Evolutionary conservation across 2,888 invertebrate genomes (phyloP), one percentile per base, ranked within the genome.

Genomic region (Drosophila neoperkinsi): DNA sequence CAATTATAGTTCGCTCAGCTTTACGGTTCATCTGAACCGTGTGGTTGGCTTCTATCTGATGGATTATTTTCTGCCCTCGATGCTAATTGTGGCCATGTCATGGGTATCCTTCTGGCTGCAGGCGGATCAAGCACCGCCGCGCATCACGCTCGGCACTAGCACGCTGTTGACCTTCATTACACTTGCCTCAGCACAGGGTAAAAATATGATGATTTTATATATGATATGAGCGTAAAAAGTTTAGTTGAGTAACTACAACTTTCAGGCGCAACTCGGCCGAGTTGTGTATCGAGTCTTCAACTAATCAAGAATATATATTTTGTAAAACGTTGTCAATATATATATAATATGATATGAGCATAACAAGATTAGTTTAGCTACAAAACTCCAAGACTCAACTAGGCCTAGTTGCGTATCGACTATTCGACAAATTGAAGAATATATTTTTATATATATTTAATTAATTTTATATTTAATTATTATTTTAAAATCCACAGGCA

Each of bases 101-200:
- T 97, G 97, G 97, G 97, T 97, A 16, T 96, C 97, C 0, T 97
- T 97, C 92, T 97, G 97, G 97, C 93, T 97, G 67, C 97, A 97
- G 92, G 96, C 97, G 59, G 97, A 97, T 91, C 97, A 97, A 43
- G 95, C 97, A 18, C 96, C 97, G 2, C 97, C 97, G 16, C 94
- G 97, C 86, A 96, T 97, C 60, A 96, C 96, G 65, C 93, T 97
- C 86, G 97, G 97, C 43, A 97, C 97, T 3, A 96, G 96, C 83
- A 97, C 97, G 1, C 96, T 97, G 95, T 94, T 97, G 80, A 97
- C 97, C 50, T 97, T 97, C 90, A 97, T 97, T 86, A 97, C 97
- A 18, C 94, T 97, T 71, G 97, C 97, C 41, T 96, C 97, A 10
- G 97, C 97, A 41, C 96, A 97, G 84, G 96, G 91, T 91, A 56